A percentile compares a stretch with the other conserved stretches of the same genome.
These are phyloP conservation scores for Monopterus albus DNA, from an alignment of 2,113 vertebrate genomes.

Conservation along the genomic window DNA sequence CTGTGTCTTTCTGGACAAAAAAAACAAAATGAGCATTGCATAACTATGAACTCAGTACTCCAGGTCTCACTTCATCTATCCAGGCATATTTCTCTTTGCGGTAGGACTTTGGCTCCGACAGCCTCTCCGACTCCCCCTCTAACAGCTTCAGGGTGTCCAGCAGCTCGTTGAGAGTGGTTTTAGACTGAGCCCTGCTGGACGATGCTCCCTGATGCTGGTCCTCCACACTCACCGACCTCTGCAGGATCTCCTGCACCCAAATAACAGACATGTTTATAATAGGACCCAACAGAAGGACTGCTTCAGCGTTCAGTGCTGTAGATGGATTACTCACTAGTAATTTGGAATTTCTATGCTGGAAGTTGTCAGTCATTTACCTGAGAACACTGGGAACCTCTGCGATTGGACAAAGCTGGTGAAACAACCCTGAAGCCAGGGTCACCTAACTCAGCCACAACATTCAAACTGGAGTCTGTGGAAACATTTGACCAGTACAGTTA, in stretches of 20 bases:
- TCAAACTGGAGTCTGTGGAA: slow-evolving; percentile 77
- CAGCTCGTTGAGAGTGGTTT: slow-evolving; percentile 87
- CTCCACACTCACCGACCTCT: slow-evolving; percentile 72
- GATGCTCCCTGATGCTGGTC: slow-evolving; percentile 66
- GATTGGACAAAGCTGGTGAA: slow-evolving; percentile 60
- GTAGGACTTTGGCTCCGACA: slow-evolving; percentile 74
- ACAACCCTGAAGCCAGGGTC: slow-evolving; percentile 71
- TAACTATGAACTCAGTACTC: not conserved
- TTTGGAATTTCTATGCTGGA: not conserved
- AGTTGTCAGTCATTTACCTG: slow-evolving; percentile 62
- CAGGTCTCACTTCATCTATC: slow-evolving; percentile 83
- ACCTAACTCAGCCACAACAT: slow-evolving; percentile 48
- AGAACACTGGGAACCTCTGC: slow-evolving; percentile 73
- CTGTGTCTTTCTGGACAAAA: no score
- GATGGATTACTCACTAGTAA: not conserved
- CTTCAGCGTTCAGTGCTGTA: not conserved
- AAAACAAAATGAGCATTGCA: not conserved
- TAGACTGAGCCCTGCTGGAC: slow-evolving; percentile 81
- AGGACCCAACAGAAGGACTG: rapidly evolving
- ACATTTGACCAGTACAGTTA: not conserved
- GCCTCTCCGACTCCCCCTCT: slow-evolving; percentile 88
- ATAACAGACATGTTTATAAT: rapidly evolving
- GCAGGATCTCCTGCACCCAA: slow-evolving; percentile 74
- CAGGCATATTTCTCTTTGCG: slow-evolving; percentile 87
- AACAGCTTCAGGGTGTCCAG: slow-evolving; percentile 90